Conservation (phyloP, 2,888 invertebrate genomes). For the Drosophila conformis region DNA sequence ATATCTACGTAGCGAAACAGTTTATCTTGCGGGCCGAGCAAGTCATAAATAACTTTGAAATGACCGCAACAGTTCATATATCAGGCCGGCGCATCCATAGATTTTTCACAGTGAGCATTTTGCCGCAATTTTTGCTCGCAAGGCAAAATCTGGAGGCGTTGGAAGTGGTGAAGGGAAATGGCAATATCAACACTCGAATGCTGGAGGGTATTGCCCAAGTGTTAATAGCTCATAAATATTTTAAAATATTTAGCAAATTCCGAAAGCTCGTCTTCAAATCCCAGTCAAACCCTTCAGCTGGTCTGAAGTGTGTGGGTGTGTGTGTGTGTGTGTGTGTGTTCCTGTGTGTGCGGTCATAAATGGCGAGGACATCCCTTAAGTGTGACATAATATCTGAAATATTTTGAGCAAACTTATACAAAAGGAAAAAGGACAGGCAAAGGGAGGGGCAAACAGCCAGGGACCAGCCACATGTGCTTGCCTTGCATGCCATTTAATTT, state of each 20-base stretch:
- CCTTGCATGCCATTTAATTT: constrained; percentile 80
- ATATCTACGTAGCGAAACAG: constrained; percentile 35
- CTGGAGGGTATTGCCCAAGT: constrained; percentile 66
- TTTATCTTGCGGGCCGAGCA: constrained; percentile 50
- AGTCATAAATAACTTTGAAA: constrained; percentile 66
- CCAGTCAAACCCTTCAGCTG: constrained; percentile 38
- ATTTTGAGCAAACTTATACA: constrained; percentile 79
- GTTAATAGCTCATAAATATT: constrained; percentile 82
- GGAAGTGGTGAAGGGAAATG: constrained; percentile 9
- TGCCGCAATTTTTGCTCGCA: constrained; percentile 20
- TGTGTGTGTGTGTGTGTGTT: neutral
- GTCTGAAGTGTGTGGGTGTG: neutral
- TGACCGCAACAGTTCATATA: constrained; percentile 70
- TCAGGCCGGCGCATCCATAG: constrained; percentile 55
- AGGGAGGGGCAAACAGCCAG: neutral
- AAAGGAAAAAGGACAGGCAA: constrained; percentile 40
- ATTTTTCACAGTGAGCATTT: constrained; percentile 33
- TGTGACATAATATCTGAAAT: constrained; percentile 80
- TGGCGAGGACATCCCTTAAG: constrained; percentile 73
- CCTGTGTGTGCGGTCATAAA: constrained; percentile 72
- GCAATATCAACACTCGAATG: constrained; percentile 36
- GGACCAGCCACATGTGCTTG: constrained; percentile 71
- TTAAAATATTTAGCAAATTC: constrained; percentile 79
- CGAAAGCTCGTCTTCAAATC: constrained; percentile 57
- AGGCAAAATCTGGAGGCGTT: neutral